Conservation (phyloP, 1,140 invertebrate species). For the Rhyacophila brunnea region DNA sequence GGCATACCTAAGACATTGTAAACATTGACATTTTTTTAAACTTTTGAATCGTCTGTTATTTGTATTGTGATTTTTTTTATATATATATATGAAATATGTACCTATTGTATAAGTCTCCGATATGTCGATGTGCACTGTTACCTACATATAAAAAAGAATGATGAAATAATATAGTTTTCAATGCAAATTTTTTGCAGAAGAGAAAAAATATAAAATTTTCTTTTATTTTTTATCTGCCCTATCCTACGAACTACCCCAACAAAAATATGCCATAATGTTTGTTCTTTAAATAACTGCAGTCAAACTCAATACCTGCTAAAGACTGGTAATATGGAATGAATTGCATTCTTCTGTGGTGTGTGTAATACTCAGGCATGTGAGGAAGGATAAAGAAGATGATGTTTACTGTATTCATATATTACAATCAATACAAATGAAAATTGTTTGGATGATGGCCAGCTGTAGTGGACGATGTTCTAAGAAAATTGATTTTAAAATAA, state of each 20-base stretch:
- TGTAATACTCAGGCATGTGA: too few relatives aligned
- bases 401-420: too few relatives aligned
- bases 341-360: too few relatives aligned
- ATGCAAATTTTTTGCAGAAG: slow-evolving; percentile 37
- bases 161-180: slow-evolving; percentile 35
- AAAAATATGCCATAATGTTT: too few relatives aligned
- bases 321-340: too few relatives aligned
- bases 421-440: too few relatives aligned
- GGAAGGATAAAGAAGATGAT: too few relatives aligned
- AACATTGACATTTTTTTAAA: not conserved
- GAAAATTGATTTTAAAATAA: too few relatives aligned
- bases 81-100: slow-evolving; percentile 23
- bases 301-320: too few relatives aligned
- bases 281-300: too few relatives aligned
- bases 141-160: slow-evolving; percentile 33
- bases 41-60: slow-evolving; percentile 4
- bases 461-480: too few relatives aligned
- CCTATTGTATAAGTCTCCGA: slow-evolving; percentile 32
- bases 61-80: slow-evolving; percentile 8
- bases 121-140: slow-evolving; percentile 37
- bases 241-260: not conserved
- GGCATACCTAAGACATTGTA: not conserved
- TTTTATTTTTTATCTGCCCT: slow-evolving; percentile 7
- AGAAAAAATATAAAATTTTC: slow-evolving; percentile 17
- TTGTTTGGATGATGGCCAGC: too few relatives aligned